These are phyloP conservation scores for Cyclura pinguis DNA, from an alignment of 2,797 vertebrate genomes.

Conservation along the genomic window DNA sequence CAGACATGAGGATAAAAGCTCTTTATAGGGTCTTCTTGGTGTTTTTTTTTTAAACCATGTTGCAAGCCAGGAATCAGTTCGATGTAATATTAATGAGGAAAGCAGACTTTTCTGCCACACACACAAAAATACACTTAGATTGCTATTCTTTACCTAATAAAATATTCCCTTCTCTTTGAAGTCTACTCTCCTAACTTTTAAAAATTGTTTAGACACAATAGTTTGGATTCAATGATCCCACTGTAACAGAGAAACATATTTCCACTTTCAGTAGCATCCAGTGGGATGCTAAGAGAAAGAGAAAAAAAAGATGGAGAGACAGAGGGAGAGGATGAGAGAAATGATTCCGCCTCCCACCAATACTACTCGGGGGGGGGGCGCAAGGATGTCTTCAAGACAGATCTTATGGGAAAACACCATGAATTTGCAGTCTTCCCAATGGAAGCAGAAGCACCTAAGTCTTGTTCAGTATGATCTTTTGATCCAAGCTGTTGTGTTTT, in stretches of 20 bases:
- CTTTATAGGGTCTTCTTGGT: conserved; percentile 61
- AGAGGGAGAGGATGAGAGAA: too few relatives aligned
- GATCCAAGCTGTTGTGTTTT: background rate
- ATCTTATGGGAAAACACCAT: background rate
- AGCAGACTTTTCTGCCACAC: conserved; percentile 56
- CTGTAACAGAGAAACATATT: background rate
- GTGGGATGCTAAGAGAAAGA: too few relatives aligned
- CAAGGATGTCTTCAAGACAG: background rate
- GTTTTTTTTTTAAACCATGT: conserved; percentile 61
- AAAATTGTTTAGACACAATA: background rate
- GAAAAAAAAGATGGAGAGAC: too few relatives aligned
- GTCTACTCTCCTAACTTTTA: conserved; percentile 40
- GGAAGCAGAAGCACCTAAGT: background rate
- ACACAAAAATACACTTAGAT: conserved; percentile 5
- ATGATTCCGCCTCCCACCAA: background rate
- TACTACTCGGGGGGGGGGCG: too few relatives aligned
- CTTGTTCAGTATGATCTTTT: background rate
- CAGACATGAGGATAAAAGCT: conserved; percentile 72
- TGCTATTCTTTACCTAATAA: conserved; percentile 52
- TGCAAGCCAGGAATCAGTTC: conserved; percentile 73
- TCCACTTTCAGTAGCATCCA: background rate
- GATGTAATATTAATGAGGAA: conserved; percentile 67
- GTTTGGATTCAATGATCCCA: background rate
- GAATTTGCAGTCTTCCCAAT: background rate
- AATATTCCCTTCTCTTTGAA: conserved; percentile 44